A percentile compares a stretch with the other conserved stretches of the same genome.
Conservation (phyloP, 2,113 vertebrate genomes). For the Nothoprocta perdicaria region DNA sequence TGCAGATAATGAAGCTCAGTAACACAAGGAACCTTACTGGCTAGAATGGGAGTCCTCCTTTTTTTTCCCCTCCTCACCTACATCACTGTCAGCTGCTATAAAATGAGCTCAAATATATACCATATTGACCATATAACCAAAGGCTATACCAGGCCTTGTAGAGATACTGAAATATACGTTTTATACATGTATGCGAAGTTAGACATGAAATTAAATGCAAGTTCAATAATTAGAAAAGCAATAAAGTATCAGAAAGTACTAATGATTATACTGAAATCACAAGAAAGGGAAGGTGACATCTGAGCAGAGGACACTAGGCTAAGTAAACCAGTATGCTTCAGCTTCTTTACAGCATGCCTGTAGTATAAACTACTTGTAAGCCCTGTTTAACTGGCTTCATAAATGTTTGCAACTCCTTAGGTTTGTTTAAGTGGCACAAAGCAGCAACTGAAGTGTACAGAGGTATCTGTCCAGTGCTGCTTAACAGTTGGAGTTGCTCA, state of each 20-base stretch:
- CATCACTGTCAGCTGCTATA: neutral
- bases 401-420: neutral
- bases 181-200: neutral
- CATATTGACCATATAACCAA: no score
- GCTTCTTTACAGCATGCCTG: neutral
- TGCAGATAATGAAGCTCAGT: neutral
- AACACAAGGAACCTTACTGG: neutral
- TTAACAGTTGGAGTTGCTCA: neutral
- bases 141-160: neutral
- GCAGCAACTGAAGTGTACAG: neutral
- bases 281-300: neutral
- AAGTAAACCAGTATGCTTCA: neutral
- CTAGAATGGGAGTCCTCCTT: neutral
- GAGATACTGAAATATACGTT: neutral
- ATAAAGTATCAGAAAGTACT: neutral
- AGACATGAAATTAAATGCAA: neutral
- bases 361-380: neutral
- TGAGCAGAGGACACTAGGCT: neutral
- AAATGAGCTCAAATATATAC: neutral
- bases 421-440: neutral
- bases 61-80: neutral
- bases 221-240: neutral
- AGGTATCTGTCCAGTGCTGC: neutral
- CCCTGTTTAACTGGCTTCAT: neutral
- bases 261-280: neutral